Evolutionary conservation across 2,797 vertebrate species (phyloP), one percentile per base, ranked within the genome.

Genomic region (Macrochelys suwanniensis): DNA sequence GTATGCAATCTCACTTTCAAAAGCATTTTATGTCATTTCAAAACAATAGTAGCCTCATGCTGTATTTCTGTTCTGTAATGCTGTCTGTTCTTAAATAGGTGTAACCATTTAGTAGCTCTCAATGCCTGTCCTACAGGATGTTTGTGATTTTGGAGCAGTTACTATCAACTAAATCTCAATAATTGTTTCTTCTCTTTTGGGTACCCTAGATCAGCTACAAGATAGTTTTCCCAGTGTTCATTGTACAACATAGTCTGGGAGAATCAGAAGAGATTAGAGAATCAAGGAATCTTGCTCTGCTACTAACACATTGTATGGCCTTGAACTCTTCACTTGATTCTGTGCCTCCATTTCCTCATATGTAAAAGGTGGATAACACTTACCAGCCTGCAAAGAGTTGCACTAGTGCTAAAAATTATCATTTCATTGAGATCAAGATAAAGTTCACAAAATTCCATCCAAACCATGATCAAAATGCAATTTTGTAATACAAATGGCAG

Each of bases 1-100:
- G 84, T 28, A 97, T 95, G 94, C 10, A 94, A 33, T 45, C 42
- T 89, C 33, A 90, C 84, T 95, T 97, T 92, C 81, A 94, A 95
- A 89, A 26, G 21, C 53, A 89, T 90, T 88, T 92, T 78, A 56
- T 57, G 61, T 71, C 74, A 78, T 80, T 51, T 51, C 87, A 76
- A 45, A 90, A 90, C 23, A 56, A 59, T 50, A 94, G 56, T 31
- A 33, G 53, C 54, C n/a, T 89, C 17, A 80, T 25, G 28, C 12
- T 15, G 25, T 7, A 88, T 33, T 82, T 84, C 81, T 88, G 25
- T 33, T 45, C 45, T 85, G 89, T 9, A 94, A 81, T 0, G 0
- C 37, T 23, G 10, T 4, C 82, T 91, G 59, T 80, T 59, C 26
- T 82, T 79, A 37, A 12, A 2, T 82, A 82, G 78, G 31, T 87